Evolutionary conservation across 1,140 invertebrate genomes (phyloP).

Genomic region (Drosophila navojoa): DNA sequence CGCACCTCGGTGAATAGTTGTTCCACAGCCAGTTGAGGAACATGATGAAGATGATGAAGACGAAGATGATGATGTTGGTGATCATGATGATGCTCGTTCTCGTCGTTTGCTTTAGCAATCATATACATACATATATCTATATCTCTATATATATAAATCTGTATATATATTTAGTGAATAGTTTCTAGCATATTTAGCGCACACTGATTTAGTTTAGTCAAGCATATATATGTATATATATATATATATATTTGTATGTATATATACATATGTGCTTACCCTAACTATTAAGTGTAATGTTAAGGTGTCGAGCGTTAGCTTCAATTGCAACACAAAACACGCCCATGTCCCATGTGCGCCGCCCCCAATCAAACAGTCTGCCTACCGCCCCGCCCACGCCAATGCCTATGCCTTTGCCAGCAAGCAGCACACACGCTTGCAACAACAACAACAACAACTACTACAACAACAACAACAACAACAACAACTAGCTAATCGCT

Average conservation of each 20-base stretch:
- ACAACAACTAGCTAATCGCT: neutral
- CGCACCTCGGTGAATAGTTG: conserved; percentile 71
- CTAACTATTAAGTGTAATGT: conserved; percentile 11
- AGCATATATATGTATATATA: neutral
- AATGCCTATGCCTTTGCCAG: no score
- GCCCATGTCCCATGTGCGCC: conserved; percentile 7
- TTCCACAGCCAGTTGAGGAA: conserved; percentile 73
- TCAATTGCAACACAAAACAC: conserved; percentile 8
- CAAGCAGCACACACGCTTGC: conserved; percentile 2
- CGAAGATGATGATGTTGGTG: conserved; percentile 7
- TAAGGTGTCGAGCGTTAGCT: conserved; percentile 29
- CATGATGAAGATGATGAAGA: conserved; percentile 34
- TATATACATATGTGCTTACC: conserved; percentile 27
- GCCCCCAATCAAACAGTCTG: neutral
- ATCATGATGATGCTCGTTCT: conserved; percentile 33
- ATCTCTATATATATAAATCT: no score
- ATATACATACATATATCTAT: no score
- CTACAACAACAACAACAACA: neutral
- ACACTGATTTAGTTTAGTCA: conserved; percentile 9
- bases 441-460: neutral
- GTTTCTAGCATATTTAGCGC: conserved; percentile 13
- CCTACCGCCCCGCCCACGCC: neutral
- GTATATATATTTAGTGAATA: neutral
- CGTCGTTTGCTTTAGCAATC: conserved; percentile 24
- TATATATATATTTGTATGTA: conserved; percentile 23